Evolutionary conservation across 2,113 vertebrate genomes (phyloP), one percentile per base, ranked within the genome.

Genomic region (Tyrannus savana): DNA sequence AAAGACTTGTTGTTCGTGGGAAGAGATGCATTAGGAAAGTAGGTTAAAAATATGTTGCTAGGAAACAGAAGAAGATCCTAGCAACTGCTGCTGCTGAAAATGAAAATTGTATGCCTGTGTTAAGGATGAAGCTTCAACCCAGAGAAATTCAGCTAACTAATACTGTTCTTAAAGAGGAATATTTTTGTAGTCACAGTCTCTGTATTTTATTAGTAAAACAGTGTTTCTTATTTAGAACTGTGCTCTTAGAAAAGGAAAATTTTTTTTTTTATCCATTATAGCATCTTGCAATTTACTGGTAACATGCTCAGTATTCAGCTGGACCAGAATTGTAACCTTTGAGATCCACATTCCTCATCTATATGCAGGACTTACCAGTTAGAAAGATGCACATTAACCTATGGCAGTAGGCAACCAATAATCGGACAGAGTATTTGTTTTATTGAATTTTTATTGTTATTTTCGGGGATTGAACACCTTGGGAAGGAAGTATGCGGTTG

Each of bases 21-120:
- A 84, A 80, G 56, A 23, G 37, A 79, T 64, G 79, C n/a, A 82
- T 69, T 96, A 44, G 46, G 76, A 96, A 97, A 96, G 92, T 96
- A 96, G 96, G 95, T 96, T 97, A 97, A 84, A 96, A 96, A 95
- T 93, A 79, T 76, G 97, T 97, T 97, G 97, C 97, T 97, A 97
- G 96, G 97, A 93, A 91, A 97, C 97, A 84, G 90, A 89, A 96
- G 67, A 77, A 81, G 59, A 96, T 90, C 97, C 95, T 97, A 97
- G 97, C 97, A 97, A 97, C 97, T 89, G 94, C 90, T 85, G 77
- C 76, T 85, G 74, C 69, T 92, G 87, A 73, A 95, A 97, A 93
- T 95, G 86, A 95, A 95, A 95, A 91, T 77, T 87, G 8, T 75
- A 52, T 84, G 86, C 46, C 68, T 78, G 42, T 69, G 55, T 67